Conservation (phyloP, 1,140 invertebrate species). For the Brachionus manjavacas region DNA sequence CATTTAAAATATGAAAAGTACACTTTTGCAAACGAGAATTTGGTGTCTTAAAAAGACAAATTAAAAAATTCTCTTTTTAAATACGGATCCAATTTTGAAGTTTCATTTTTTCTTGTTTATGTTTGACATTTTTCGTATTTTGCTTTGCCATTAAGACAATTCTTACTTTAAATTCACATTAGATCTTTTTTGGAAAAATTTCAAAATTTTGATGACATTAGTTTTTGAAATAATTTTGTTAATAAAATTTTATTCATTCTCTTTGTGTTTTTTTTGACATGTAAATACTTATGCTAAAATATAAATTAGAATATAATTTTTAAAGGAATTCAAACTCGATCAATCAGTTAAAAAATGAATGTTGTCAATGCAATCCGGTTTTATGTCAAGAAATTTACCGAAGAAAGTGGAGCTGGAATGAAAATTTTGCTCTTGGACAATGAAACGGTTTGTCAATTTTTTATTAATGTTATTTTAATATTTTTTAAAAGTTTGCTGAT, state of each 20-base stretch:
- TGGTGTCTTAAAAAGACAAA: background rate
- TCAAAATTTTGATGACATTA: background rate
- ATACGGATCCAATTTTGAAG: background rate
- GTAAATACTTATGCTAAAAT: conserved; percentile 12
- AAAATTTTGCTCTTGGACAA: conserved; percentile 97
- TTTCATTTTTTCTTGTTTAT: background rate
- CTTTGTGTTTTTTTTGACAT: background rate
- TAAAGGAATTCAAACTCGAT: background rate
- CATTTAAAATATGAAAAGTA: background rate
- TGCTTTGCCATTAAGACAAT: background rate
- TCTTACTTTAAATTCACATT: background rate
- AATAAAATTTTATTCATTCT: conserved; percentile 3
- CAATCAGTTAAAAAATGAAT: conserved; percentile 69
- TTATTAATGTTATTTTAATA: background rate
- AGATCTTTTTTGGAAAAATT: background rate
- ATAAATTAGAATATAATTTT: background rate
- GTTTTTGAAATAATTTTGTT: background rate
- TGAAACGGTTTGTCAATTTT: conserved; percentile 72
- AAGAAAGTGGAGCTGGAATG: conserved; percentile 94
- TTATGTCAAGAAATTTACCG: conserved; percentile 95
- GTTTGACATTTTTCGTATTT: background rate
- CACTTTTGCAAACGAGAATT: background rate
- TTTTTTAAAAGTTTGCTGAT: background rate
- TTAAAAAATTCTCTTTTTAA: background rate
- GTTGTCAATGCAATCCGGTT: conserved; percentile 81